Evolutionary conservation across 2,113 vertebrate species (phyloP).

Genomic region (Grallaria varia): DNA sequence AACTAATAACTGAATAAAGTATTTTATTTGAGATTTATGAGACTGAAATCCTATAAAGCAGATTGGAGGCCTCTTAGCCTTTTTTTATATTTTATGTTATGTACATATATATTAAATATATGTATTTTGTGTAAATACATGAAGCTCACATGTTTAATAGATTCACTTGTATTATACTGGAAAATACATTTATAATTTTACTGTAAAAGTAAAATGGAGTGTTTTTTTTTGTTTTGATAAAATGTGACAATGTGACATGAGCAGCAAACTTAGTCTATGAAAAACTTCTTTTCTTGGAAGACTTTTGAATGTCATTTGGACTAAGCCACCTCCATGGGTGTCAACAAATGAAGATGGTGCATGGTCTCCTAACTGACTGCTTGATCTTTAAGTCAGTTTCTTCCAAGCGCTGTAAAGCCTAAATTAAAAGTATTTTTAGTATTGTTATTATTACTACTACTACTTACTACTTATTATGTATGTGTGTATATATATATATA

Average conservation of each 20-base stretch:
- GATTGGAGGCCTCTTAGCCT: not conserved
- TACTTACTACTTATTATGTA: not conserved
- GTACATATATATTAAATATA: not conserved
- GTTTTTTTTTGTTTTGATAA: not conserved
- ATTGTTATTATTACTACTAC: not conserved
- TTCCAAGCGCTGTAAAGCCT: not conserved
- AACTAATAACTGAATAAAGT: not conserved
- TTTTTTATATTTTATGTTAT: not conserved
- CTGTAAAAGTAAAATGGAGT: not conserved
- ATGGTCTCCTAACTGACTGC: not conserved
- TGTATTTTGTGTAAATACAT: not conserved
- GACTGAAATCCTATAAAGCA: not conserved
- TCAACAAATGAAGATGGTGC: not conserved
- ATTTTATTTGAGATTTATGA: not conserved
- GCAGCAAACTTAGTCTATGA: not conserved
- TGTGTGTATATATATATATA: not conserved
- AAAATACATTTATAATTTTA: not conserved
- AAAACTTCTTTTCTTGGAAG: not conserved
- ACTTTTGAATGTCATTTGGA: not conserved
- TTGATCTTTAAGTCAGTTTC: not conserved
- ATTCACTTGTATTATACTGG: not conserved
- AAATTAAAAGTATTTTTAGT: not conserved
- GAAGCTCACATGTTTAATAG: not conserved
- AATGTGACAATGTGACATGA: not conserved
- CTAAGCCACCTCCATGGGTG: not conserved